A percentile compares a stretch with the other conserved stretches of the same genome.
These are phyloP conservation scores for Boloria selene DNA, from an alignment of 2,888 invertebrate genomes.

Conservation along the genomic window DNA sequence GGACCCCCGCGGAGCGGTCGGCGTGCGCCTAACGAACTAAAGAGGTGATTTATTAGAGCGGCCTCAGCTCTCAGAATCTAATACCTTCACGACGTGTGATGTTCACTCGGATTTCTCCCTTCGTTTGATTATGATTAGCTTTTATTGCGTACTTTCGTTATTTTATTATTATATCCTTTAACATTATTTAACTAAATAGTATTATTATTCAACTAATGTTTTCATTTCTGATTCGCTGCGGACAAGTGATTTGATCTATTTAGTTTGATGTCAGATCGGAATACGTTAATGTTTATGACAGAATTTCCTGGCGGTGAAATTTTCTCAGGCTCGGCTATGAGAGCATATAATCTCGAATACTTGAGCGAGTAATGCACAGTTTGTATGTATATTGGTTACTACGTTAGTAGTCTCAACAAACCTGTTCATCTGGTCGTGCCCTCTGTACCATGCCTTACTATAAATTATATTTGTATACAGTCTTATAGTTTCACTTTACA, in stretches of 20 bases:
- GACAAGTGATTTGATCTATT: constrained; percentile 18
- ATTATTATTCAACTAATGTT: constrained; percentile 21
- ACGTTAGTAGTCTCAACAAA: constrained; percentile 74
- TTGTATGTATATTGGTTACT: constrained; percentile 78
- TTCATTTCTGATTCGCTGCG: constrained; percentile 19
- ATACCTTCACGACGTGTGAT: constrained; percentile 76
- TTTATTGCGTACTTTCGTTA: constrained; percentile 38
- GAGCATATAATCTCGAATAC: constrained; percentile 68
- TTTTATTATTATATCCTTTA: constrained; percentile 8
- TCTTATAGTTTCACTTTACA: constrained; percentile 72
- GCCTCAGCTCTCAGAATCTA: constrained; percentile 64
- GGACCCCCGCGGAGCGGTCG: constrained; percentile 71
- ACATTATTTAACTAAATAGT: background rate
- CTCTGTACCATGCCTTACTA: constrained; percentile 69
- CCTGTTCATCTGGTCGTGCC: constrained; percentile 73
- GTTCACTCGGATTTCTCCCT: constrained; percentile 54
- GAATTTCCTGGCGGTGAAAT: constrained; percentile 67
- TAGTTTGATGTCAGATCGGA: constrained; percentile 22
- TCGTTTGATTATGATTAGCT: constrained; percentile 52
- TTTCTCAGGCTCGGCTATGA: constrained; percentile 67
- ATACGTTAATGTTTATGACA: constrained; percentile 50
- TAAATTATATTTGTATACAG: constrained; percentile 60
- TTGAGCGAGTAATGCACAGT: constrained; percentile 67
- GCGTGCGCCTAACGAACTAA: constrained; percentile 78
- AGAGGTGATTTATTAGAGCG: constrained; percentile 69